A percentile compares a stretch with the other conserved stretches of the same genome.
Evolutionary conservation across 1,140 invertebrate genomes (phyloP).

Genomic region (Zophobas morio): DNA sequence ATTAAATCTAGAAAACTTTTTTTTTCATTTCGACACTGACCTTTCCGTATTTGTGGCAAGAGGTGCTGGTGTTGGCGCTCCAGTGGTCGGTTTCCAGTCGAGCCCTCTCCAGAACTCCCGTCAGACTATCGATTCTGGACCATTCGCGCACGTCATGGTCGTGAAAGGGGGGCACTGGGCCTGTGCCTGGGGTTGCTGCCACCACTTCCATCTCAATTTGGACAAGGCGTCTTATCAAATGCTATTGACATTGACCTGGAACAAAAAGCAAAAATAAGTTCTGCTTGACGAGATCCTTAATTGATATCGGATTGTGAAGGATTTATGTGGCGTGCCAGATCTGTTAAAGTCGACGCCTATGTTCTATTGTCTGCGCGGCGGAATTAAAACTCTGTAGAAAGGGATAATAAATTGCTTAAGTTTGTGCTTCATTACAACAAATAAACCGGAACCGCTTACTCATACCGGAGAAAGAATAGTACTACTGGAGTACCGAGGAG

Average conservation of each 20-base stretch:
- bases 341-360: slow-evolving; percentile 29
- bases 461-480: background rate
- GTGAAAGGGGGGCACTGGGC: slow-evolving; percentile 67
- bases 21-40: slow-evolving; percentile 62
- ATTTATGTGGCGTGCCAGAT: slow-evolving; percentile 45
- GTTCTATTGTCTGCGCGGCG: slow-evolving; percentile 25
- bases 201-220: slow-evolving; percentile 70
- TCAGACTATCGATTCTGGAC: slow-evolving; percentile 70
- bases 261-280: slow-evolving; percentile 45
- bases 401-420: slow-evolving; percentile 14
- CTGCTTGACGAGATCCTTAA: slow-evolving; percentile 47
- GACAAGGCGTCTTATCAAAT: slow-evolving; percentile 57
- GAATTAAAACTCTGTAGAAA: slow-evolving; percentile 15
- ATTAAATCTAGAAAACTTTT: no score
- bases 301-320: slow-evolving; percentile 39
- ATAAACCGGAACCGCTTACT: slow-evolving; percentile 12
- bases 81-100: slow-evolving; percentile 71
- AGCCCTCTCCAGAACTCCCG: slow-evolving; percentile 71
- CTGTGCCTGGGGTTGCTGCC: slow-evolving; percentile 65
- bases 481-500: background rate
- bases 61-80: slow-evolving; percentile 68
- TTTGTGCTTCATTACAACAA: slow-evolving; percentile 12
- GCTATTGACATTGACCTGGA: slow-evolving; percentile 61
- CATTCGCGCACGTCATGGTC: slow-evolving; percentile 72
- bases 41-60: slow-evolving; percentile 71